Evolutionary conservation across 2,888 invertebrate genomes (phyloP), one percentile per base, ranked within the genome.

Genomic region (Tupiocoris notatus): DNA sequence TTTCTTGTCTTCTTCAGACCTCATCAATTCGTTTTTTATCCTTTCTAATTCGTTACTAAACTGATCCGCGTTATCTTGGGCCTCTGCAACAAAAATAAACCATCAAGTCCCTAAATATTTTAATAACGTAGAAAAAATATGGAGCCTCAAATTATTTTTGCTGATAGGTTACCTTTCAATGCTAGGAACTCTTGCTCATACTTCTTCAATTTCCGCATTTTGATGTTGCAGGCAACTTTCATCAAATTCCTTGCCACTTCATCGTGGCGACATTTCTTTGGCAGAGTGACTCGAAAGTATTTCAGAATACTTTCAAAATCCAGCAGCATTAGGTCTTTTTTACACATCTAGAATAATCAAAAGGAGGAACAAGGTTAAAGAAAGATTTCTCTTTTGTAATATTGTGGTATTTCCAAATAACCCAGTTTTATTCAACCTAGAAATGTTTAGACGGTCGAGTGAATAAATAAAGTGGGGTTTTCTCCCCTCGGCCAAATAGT

Each of bases 241-340:
- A 99, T 92, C 7, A 99, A 88, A 80, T 93, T 91, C 63, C 92
- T 90, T 0, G 98, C 94, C 16, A 92, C 89, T 82, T 94, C 94
- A 83, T 97, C 95, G 16, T 92, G 92, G 70, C 98, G 91, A 83
- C 96, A 98, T 82, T 94, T 95, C 86, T 99, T 97, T 58, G 99
- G 99, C 81, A 99, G 87, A 16, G 94, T 93, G 1, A 99, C 98
- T 78, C 99, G 91, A 84, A 99, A 98, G 86, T 98, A 99, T 84
- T 98, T 99, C 80, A 99, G 88, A 77, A 97, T 93, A 18, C 97
- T 97, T 86, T 99, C 99, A 83, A 99, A 99, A 86, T 99, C 99
- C 79, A 96, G 87, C 79, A 92, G 91, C 75, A 98, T 86, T 39
- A 99, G 86, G 83, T 98, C 98, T 81, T 94, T 93, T 82, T 94